Conservation (phyloP, 1,140 invertebrate genomes). For the Dinoponera quadriceps region DNA sequence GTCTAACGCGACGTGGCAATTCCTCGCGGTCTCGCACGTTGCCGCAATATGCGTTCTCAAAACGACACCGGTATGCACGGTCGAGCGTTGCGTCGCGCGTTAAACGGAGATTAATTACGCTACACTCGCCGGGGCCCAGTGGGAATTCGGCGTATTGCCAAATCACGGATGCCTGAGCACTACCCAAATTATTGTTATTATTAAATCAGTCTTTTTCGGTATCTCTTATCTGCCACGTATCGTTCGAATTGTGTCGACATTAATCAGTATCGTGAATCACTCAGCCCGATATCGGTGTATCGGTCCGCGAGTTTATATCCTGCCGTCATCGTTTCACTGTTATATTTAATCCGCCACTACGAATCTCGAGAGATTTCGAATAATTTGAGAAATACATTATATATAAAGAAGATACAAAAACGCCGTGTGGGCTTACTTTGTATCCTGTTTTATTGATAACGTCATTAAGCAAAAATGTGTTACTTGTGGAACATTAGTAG, state of each 20-base stretch:
- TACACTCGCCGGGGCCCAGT: background rate
- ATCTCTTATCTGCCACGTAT: background rate
- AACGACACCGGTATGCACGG: constrained; percentile 2
- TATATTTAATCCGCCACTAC: too few species aligned
- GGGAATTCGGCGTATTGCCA: constrained; percentile 12
- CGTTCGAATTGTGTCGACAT: constrained; percentile 17
- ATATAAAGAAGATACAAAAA: too few species aligned
- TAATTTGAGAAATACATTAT: too few species aligned
- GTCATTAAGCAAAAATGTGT: too few species aligned
- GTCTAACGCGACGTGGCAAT: constrained; percentile 12
- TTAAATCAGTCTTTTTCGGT: background rate
- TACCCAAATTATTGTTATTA: background rate
- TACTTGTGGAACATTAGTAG: too few species aligned
- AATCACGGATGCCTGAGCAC: background rate
- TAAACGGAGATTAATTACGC: background rate
- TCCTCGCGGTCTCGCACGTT: constrained; percentile 15
- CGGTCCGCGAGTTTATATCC: constrained; percentile 1
- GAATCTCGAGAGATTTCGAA: too few species aligned
- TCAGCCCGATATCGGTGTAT: background rate
- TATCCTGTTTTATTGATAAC: too few species aligned
- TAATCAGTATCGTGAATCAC: background rate
- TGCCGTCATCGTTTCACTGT: background rate
- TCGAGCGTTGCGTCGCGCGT: background rate
- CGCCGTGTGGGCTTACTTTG: too few species aligned
- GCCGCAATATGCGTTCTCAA: constrained; percentile 9